Evolutionary conservation across 2,888 invertebrate species (phyloP).

Genomic region (Drosophila mimetica): DNA sequence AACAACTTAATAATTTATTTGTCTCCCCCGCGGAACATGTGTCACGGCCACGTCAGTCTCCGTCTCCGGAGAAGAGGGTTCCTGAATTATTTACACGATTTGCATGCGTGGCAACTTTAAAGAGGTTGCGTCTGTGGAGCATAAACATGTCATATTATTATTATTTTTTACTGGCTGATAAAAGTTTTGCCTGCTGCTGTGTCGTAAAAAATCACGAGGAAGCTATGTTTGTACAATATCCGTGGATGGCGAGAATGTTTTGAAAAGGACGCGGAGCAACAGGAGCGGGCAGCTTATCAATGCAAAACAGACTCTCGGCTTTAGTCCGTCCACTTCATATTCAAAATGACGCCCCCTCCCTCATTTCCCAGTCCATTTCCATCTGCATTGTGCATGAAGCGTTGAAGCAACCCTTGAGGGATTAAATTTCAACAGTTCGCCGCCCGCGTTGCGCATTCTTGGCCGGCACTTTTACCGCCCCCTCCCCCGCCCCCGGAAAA

Average conservation of each 20-base stretch:
- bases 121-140: slow-evolving; percentile 63
- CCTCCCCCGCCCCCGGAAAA: slow-evolving; percentile 40
- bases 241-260: slow-evolving; percentile 42
- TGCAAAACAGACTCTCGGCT: slow-evolving; percentile 78
- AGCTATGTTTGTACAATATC: neutral
- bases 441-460: slow-evolving; percentile 72
- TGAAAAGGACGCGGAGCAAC: slow-evolving; percentile 42
- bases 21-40: slow-evolving; percentile 54
- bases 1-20: slow-evolving; percentile 76
- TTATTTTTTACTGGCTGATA: slow-evolving; percentile 67
- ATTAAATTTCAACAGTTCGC: slow-evolving; percentile 78
- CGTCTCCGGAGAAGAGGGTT: slow-evolving; percentile 19
- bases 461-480: slow-evolving; percentile 58
- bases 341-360: slow-evolving; percentile 43
- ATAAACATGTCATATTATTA: slow-evolving; percentile 77
- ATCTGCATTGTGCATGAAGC: slow-evolving; percentile 61
- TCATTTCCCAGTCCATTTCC: neutral
- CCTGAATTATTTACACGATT: slow-evolving; percentile 74
- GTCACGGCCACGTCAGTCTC: slow-evolving; percentile 57
- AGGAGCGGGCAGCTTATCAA: slow-evolving; percentile 68
- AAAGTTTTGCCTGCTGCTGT: slow-evolving; percentile 61
- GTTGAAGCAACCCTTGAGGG: slow-evolving; percentile 80
- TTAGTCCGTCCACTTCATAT: slow-evolving; percentile 53
- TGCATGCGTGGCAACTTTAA: slow-evolving; percentile 72
- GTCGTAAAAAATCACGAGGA: slow-evolving; percentile 53